phyloP scores from a whole-genome alignment of 2,797 vertebrate genomes.

The Streptopelia turtur region DNA sequence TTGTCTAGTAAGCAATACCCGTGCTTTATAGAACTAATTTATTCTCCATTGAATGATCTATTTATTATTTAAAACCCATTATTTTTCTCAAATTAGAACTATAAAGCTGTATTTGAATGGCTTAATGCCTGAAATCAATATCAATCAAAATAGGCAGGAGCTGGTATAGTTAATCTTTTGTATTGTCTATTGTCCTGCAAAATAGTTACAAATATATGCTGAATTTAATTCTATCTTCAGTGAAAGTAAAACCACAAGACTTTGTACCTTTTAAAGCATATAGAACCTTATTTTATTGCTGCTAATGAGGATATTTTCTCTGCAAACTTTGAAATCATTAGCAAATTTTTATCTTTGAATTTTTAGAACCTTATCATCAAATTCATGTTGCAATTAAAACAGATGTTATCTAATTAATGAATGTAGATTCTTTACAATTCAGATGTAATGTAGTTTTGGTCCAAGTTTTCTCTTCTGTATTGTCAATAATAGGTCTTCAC shows the following conservation, averaged over 20 bases:
- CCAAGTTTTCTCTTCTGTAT: not conserved
- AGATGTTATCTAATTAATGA: not conserved
- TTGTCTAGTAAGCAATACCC: not conserved
- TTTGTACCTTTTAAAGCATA: not conserved
- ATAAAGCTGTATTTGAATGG: not conserved
- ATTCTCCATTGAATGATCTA: rapidly evolving
- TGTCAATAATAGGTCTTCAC: not conserved
- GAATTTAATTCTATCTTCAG: not conserved
- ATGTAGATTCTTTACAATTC: not conserved
- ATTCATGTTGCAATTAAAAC: not conserved
- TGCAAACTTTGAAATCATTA: not conserved
- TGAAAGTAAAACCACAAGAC: not conserved
- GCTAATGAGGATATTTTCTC: not conserved
- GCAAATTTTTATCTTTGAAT: not conserved
- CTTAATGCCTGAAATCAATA: not conserved
- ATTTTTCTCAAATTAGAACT: not conserved
- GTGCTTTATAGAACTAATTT: not conserved
- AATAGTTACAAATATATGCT: not conserved
- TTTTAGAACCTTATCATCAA: not conserved
- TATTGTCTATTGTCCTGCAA: not conserved
- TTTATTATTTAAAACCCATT: not conserved
- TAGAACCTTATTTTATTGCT: not conserved
- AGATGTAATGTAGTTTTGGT: not conserved
- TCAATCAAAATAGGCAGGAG: constrained; percentile 76
- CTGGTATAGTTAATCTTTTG: not conserved